Evolutionary conservation across 2,888 invertebrate genomes (phyloP), one percentile per base, ranked within the genome.

Genomic region (Epinotia demarniana): DNA sequence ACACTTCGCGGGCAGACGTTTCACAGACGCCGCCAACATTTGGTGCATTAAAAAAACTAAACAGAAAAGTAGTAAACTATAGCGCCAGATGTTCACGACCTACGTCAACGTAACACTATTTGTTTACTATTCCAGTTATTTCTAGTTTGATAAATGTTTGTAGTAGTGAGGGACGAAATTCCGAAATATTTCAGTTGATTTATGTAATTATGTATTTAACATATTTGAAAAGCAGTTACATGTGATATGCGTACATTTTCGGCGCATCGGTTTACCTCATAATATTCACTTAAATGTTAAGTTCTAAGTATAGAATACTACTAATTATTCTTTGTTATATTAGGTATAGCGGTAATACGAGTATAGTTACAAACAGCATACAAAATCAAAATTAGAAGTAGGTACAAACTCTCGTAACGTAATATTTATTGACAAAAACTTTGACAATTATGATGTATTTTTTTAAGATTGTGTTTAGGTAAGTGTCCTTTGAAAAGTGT

Each of bases 81-180:
- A 58, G 70, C 46, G 67, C 75, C 75, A 75, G 75, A 75, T 75
- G 75, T 67, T 61, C 75, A 46, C 75, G 75, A 75, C 75, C 75
- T 75, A 75, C 75, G 75, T 75, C 75, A 75, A 75, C 75, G 75
- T 72, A 67, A 75, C 72, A 67, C 72, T 75, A 75, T 75, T 75
- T 88, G 88, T 89, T 89, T 89, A 89, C 88, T 84, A 88, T 86
- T 82, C 83, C 81, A 81, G 84, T 83, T 84, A 82, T 86, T 84
- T 83, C 79, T 78, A 81, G 83, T 83, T 83, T 82, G 80, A 81
- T 84, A 83, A 84, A 84, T 82, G 83, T 79, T 75, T 76, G 79
- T 77, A 77, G 77, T 69, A 75, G 79, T 81, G 80, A 81, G 80
- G 81, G 81, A 66, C 75, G 76, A 67, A 79, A 33, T 58, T 55